Evolutionary conservation across 23 tunicate genomes (phyloP).

Genomic region (Diplosoma virens): DNA sequence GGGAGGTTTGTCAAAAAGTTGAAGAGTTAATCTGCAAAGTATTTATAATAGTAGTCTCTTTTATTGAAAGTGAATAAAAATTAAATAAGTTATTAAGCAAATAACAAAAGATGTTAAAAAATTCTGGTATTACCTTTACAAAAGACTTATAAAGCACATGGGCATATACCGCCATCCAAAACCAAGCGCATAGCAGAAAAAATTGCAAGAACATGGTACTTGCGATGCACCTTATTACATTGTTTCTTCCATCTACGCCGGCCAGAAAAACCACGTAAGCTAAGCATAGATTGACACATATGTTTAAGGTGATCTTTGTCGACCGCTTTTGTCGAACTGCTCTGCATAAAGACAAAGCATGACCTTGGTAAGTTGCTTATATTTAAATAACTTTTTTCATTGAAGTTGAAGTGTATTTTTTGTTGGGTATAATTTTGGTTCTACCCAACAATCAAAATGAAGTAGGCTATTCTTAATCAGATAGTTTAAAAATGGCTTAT

Average conservation of each 20-base stretch:
- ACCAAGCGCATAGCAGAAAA: conserved; percentile 17
- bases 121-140: conserved; percentile 13
- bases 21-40: no score
- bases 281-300: conserved; percentile 2
- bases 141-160: conserved; percentile 29
- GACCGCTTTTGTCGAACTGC: conserved; percentile 5
- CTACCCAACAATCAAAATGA: no score
- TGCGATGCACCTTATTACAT: conserved; percentile 2
- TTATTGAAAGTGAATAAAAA: no score
- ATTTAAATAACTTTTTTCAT: no score
- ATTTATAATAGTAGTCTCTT: no score
- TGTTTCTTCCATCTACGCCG: conserved; percentile 22
- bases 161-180: conserved; percentile 42
- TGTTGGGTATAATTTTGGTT: no score
- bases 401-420: no score
- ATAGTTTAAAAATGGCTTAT: no score
- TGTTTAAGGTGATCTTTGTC: neutral
- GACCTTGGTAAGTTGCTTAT: no score
- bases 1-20: no score
- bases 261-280: conserved; percentile 19
- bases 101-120: neutral
- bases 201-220: conserved; percentile 23
- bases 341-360: no score
- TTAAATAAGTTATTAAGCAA: neutral
- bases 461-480: no score